phyloP scores from a whole-genome alignment of 2,797 vertebrate genomes.

The Lepilemur septentrionalis region DNA sequence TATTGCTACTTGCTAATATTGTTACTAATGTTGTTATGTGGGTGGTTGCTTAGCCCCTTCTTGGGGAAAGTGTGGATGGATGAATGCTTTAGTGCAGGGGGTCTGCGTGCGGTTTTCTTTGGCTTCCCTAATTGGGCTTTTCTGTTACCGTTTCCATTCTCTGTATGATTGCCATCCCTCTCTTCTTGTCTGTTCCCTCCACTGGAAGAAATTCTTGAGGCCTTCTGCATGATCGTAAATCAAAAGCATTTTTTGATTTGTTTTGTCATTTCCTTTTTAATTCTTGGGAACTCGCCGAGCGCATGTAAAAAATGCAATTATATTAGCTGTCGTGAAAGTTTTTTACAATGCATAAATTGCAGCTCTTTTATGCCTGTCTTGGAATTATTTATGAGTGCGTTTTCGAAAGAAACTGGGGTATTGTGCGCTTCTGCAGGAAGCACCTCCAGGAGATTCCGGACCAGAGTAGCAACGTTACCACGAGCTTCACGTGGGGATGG shows the following conservation, averaged over 20 bases:
- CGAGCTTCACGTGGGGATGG: slow-evolving; percentile 84
- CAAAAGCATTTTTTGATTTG: not conserved
- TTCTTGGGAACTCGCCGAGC: not conserved
- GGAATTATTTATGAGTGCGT: slow-evolving; percentile 8
- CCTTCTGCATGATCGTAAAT: slow-evolving; percentile 45
- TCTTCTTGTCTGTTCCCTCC: not conserved
- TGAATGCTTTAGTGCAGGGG: not conserved
- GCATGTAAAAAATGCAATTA: not conserved
- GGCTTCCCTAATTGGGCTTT: not conserved
- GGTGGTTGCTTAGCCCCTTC: not conserved
- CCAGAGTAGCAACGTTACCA: slow-evolving; percentile 83
- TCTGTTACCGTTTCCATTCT: slow-evolving; percentile 1
- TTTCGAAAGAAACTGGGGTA: slow-evolving; percentile 36
- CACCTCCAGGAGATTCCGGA: slow-evolving; percentile 89
- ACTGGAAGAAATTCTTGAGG: slow-evolving; percentile 41
- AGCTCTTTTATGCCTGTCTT: slow-evolving; percentile 11
- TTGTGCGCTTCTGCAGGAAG: slow-evolving; percentile 80
- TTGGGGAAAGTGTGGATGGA: not conserved
- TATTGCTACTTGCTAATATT: not conserved
- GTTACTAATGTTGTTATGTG: not conserved
- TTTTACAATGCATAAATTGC: not conserved
- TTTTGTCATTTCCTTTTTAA: slow-evolving; percentile 27
- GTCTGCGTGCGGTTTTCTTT: not conserved
- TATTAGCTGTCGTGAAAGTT: not conserved
- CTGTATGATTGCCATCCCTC: not conserved